Evolutionary conservation across 2,888 invertebrate genomes (phyloP), one percentile per base, ranked within the genome.

Genomic region (Holacanthella duospinosa): DNA sequence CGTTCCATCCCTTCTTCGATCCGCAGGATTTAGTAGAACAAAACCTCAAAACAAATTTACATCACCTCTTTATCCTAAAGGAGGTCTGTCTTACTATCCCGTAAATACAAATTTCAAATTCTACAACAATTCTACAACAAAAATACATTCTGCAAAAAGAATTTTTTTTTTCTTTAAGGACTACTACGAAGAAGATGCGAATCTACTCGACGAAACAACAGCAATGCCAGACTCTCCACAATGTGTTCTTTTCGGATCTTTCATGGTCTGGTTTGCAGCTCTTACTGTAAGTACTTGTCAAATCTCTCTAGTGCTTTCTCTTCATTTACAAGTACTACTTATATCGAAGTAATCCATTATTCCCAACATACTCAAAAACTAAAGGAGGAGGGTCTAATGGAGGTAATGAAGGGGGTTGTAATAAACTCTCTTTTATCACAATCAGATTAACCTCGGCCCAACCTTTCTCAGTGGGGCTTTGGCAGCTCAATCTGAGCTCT

Each of bases 211-310:
- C 36, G 73, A 71, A 64, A 82, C 85, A 64, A 85, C 84, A 1
- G 87, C 88, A 6, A 80, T 88, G 71, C 82, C 89, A 86, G 89
- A 89, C 78, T 88, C 88, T 66, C 89, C 89, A 1, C 86, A 89
- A 82, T 93, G 93, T 78, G 89, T 92, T 67, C 82, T 90, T 58
- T 93, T 93, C 78, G 92, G 92, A 68, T 86, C 90, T 60, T 89
- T 89, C 78, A 92, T 92, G 86, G 91, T 92, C 76, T 93, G 92
- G 92, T 92, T 93, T 79, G 89, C 90, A 61, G 73, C 73, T 57
- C 66, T 71, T 58, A 71, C 71, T 59, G 70, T 73, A 48, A 4
- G 19, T 36, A 36, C 36, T 9, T 16, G 36, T 16, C 36, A 9
- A 36, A 36, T 16, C 36, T 36, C 16, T 16, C 36, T 36, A n/a